Evolutionary conservation across 2,113 vertebrate species (phyloP).

Genomic region (Brachirus orientalis): DNA sequence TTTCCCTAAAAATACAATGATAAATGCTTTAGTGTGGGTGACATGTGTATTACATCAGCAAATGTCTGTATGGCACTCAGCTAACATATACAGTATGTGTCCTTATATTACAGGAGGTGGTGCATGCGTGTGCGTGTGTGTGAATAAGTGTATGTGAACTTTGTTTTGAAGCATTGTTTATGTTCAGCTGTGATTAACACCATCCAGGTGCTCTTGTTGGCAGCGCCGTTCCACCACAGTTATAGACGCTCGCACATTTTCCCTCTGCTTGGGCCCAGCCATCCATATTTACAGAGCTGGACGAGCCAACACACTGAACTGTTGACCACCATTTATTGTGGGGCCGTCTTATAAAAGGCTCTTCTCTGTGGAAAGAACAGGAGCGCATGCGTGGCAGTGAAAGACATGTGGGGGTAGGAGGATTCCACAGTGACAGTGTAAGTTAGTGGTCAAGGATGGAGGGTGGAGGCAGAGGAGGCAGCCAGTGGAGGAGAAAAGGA

Average conservation of each 20-base stretch:
- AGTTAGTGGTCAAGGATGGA: conserved; percentile 55
- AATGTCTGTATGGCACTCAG: conserved; percentile 37
- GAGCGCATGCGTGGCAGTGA: conserved; percentile 55
- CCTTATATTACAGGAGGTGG: conserved; percentile 42
- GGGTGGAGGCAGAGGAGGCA: conserved; percentile 31
- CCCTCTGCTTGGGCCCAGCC: conserved; percentile 76
- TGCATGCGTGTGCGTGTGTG: conserved; percentile 51
- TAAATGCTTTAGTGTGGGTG: conserved; percentile 10
- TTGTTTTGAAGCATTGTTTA: conserved; percentile 89
- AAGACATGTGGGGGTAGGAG: conserved; percentile 26
- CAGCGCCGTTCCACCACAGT: conserved; percentile 74
- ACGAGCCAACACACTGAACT: conserved; percentile 80
- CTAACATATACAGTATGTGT: not conserved
- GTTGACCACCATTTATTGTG: conserved; percentile 86
- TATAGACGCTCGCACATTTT: conserved; percentile 82
- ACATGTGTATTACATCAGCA: conserved; percentile 45
- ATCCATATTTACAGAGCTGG: conserved; percentile 79
- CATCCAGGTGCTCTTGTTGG: conserved; percentile 91
- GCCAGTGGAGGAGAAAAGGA: conserved; percentile 27
- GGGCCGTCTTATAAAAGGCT: conserved; percentile 77
- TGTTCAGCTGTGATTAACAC: conserved; percentile 91
- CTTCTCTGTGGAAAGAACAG: conserved; percentile 46
- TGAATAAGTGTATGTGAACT: conserved; percentile 22
- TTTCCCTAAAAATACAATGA: conserved; percentile 18
- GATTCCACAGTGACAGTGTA: conserved; percentile 68